phyloP scores from a whole-genome alignment of 2,888 invertebrate genomes.

The Graphium colonna region DNA sequence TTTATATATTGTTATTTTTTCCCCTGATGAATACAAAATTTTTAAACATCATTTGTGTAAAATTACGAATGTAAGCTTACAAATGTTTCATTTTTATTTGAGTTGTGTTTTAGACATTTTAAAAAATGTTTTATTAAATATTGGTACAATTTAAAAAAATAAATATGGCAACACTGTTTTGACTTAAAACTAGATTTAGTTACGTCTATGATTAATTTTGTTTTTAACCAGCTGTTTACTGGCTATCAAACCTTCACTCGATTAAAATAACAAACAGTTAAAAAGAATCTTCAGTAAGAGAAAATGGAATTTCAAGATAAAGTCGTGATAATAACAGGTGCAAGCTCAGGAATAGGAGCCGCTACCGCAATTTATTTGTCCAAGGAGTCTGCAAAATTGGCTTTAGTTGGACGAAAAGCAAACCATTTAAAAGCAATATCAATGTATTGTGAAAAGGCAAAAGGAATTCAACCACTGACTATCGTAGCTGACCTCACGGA shows the following conservation, averaged over 20 bases:
- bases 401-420: constrained; percentile 78
- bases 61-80: too few relatives aligned
- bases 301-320: constrained; percentile 81
- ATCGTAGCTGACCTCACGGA: constrained; percentile 83
- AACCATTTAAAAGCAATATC: constrained; percentile 57
- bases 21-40: too few relatives aligned
- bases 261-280: too few relatives aligned
- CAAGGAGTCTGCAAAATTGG: constrained; percentile 82
- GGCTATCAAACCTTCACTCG: background rate
- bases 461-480: constrained; percentile 76
- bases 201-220: background rate
- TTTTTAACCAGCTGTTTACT: background rate
- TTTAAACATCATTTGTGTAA: too few relatives aligned
- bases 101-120: too few relatives aligned
- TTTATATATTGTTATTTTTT: too few relatives aligned
- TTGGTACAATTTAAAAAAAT: too few relatives aligned
- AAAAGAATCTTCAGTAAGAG: too few relatives aligned
- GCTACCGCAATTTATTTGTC: constrained; percentile 85
- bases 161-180: constrained; percentile 2
- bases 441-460: constrained; percentile 76
- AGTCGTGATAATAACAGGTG: constrained; percentile 84
- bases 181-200: background rate
- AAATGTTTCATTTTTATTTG: too few relatives aligned
- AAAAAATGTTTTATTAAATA: too few relatives aligned
- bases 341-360: constrained; percentile 88